phyloP scores from a whole-genome alignment of 37 sponge, comb jelly and placozoan genomes.

The Crambe crambe region DNA sequence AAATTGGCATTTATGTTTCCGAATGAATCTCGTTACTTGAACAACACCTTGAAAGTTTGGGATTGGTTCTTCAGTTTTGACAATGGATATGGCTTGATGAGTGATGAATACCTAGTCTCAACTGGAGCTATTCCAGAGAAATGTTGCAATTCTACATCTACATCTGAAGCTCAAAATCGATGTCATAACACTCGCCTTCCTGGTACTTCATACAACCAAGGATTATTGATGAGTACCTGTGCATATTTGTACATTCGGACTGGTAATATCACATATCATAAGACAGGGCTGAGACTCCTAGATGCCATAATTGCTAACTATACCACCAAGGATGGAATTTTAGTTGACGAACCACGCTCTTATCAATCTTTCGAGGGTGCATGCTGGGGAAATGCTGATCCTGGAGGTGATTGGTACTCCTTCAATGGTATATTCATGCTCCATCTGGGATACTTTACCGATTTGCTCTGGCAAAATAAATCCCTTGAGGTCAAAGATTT shows the following conservation, averaged over 20 bases:
- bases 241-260: constrained; percentile 46
- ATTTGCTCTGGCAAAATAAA: constrained; percentile 3
- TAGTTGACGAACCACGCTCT: constrained; percentile 25
- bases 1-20: constrained; percentile 33
- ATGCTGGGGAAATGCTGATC: constrained; percentile 7
- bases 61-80: constrained; percentile 50
- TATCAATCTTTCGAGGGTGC: constrained; percentile 17
- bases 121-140: constrained; percentile 46
- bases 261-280: constrained; percentile 37
- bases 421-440: constrained; percentile 58
- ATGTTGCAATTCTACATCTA: constrained; percentile 38
- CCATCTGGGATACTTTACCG: constrained; percentile 46
- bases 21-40: constrained; percentile 7
- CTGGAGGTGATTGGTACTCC: constrained; percentile 55
- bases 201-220: constrained; percentile 57
- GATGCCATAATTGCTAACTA: constrained; percentile 39
- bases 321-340: constrained; percentile 39
- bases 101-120: constrained; percentile 27
- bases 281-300: constrained; percentile 24
- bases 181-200: constrained; percentile 7
- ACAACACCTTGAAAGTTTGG: constrained; percentile 24
- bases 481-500: neutral
- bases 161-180: neutral
- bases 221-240: constrained; percentile 42
- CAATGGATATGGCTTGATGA: constrained; percentile 41